Evolutionary conservation across 2,888 invertebrate species (phyloP).

Genomic region (Polylopha cassiicola): DNA sequence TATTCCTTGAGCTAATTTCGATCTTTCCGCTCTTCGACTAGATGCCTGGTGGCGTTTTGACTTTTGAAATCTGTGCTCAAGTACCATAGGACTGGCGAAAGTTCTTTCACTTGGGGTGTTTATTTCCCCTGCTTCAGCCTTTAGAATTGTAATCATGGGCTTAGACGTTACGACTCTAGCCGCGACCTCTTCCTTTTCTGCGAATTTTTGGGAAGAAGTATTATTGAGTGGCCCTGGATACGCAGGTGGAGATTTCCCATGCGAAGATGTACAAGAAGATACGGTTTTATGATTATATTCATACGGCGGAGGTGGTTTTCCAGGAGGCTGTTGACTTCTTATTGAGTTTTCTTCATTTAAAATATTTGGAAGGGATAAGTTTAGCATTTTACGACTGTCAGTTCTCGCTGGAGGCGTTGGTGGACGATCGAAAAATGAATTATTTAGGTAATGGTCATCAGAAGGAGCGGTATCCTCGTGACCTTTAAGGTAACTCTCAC

Average conservation of each 20-base stretch:
- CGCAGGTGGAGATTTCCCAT: conserved; percentile 80
- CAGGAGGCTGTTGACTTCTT: conserved; percentile 42
- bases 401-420: conserved; percentile 84
- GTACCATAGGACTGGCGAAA: conserved; percentile 70
- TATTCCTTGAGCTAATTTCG: conserved; percentile 74
- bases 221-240: conserved; percentile 71
- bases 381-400: conserved; percentile 76
- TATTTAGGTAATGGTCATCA: conserved; percentile 70
- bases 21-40: conserved; percentile 79
- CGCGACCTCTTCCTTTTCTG: conserved; percentile 81
- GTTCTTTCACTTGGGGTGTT: conserved; percentile 78
- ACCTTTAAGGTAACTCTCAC: conserved; percentile 77
- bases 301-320: conserved; percentile 83
- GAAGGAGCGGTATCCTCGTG: conserved; percentile 79
- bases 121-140: conserved; percentile 85
- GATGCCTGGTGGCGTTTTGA: conserved; percentile 70
- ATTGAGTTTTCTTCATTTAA: conserved; percentile 54
- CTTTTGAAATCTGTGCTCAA: conserved; percentile 70
- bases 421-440: conserved; percentile 74
- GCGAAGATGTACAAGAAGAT: conserved; percentile 44
- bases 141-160: conserved; percentile 85
- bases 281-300: conserved; percentile 80
- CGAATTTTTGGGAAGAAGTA: conserved; percentile 37
- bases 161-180: conserved; percentile 87
- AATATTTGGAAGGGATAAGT: conserved; percentile 68